Evolutionary conservation across 1,140 invertebrate species (phyloP), one percentile per base, ranked within the genome.

Genomic region (Diorhabda elongata): DNA sequence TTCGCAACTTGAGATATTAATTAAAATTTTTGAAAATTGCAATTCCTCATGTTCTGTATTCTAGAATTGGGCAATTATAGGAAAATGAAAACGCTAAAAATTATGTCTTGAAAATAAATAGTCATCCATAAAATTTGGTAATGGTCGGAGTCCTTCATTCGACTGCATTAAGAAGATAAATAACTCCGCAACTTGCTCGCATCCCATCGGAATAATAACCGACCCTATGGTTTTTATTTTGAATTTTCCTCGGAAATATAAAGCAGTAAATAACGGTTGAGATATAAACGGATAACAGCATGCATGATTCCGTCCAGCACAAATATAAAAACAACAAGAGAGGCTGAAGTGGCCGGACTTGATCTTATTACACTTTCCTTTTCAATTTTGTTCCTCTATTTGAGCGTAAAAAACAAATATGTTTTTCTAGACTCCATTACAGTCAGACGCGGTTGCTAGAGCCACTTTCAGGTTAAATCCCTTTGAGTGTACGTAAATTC

Each of bases 311-410:
- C 60, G 65, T 70, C 66, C 64, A 66, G 64, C 69, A 69, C 70
- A 63, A 73, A 73, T 69, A 67, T 67, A 71, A 71, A 73, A 73
- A 73, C 72, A 73, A 73, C 69, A 71, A 61, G 64, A 69, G 64
- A 71, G 64, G 60, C 66, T 67, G 67, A 64, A 71, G 69, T 72
- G 70, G 70, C 72, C 73, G 70, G 69, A 66, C 65, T 69, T 61
- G 70, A 64, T 70, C 69, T 71, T 72, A 74, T 74, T 74, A 73
- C 73, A 73, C 71, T 73, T 73, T 75, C 74, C 74, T 75, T 75
- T 75, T 75, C 74, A 75, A 75, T 75, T 75, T 75, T 71, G 74
- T 75, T 75, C 73, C 74, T 75, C 74, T 75, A 75, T 75, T 75
- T 75, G 70, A 75, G 74, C 74, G 72, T 73, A 75, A 75, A 74